Base-by-base conservation (phyloP, 2,888 invertebrate species). In the Nomada fucata region DNA sequence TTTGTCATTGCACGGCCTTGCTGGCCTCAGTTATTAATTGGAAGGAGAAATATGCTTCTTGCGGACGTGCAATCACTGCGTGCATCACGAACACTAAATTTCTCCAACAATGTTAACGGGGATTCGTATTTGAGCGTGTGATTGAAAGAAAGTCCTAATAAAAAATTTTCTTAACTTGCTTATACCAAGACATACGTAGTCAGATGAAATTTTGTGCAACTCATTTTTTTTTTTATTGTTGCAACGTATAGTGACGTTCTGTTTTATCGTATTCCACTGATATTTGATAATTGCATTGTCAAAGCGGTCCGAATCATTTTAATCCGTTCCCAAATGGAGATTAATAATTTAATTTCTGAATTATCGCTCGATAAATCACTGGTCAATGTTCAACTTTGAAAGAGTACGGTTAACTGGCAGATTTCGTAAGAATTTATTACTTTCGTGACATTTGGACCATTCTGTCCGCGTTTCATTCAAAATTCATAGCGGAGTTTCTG, bases 1-100 rank as follows among this genome's bases (percentile, higher is more conserved):
- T 78, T 59, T 69, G 65, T 68, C 73, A 23, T 9, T 15, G 7
- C 9, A n/a, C 7, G 72, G 52, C 79, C 72, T 80, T 72, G 67
- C 57, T 61, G 57, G 18, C 42, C 57, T 64, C 26, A 13, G 26
- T 76, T 26, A 57, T 57, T 29, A 26, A 0, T 18, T 23, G 10
- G 20, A 9, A 20, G 42, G 42, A 42, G 47, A 20, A 15, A 5
- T 15, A 63, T 13, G 9, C 23, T 29, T 1, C 13, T 18, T n/a
- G 4, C 10, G 36, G 42, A 75, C n/a, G 42, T 61, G 23, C 4
- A 67, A 55, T 55, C 60, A 15, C 18, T 50, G 36, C 36, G n/a
- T 23, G 5, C n/a, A 44, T n/a, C 13, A n/a, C 18, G 61, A 15
- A 4, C 9, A 18, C 18, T 26, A n/a, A 59, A 50, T 67, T 68